These are phyloP conservation scores for Solen grandis DNA, from an alignment of 1,140 invertebrate species.

Conservation along the genomic window DNA sequence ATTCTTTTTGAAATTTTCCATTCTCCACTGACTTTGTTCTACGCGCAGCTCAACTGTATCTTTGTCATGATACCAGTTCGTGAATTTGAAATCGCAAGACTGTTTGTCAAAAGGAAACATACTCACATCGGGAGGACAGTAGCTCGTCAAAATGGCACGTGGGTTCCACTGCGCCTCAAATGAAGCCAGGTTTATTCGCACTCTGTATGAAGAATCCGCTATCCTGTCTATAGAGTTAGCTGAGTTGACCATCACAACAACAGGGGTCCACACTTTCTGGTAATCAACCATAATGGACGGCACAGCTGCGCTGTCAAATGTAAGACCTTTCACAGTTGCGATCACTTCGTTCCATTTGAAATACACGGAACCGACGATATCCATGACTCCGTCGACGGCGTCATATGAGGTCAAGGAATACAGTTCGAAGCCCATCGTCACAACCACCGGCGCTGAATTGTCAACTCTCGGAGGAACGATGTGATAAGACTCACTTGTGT, in stretches of 20 bases:
- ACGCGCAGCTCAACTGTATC: neutral
- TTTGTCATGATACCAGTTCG: slow-evolving; percentile 8
- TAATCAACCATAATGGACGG: neutral
- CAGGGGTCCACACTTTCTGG: slow-evolving; percentile 33
- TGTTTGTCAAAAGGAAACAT: slow-evolving; percentile 49
- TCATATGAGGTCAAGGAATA: slow-evolving; percentile 33
- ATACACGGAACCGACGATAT: slow-evolving; percentile 24
- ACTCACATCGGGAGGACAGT: slow-evolving; percentile 47
- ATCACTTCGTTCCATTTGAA: slow-evolving; percentile 35
- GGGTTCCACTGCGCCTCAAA: slow-evolving; percentile 32
- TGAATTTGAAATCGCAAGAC: slow-evolving; percentile 17
- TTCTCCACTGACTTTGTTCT: neutral
- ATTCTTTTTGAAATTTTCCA: slow-evolving; percentile 13
- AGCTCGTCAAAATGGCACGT: neutral
- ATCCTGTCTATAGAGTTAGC: slow-evolving; percentile 21
- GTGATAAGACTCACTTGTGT: neutral
- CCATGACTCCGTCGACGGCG: slow-evolving; percentile 25
- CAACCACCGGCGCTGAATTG: neutral
- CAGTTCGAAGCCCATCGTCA: slow-evolving; percentile 7
- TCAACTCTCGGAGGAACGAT: neutral
- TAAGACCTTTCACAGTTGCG: neutral
- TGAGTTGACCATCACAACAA: slow-evolving; percentile 36
- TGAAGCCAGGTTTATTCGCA: slow-evolving; percentile 1
- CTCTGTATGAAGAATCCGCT: slow-evolving; percentile 30
- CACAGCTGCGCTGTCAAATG: neutral